These are phyloP conservation scores for Mimas tiliae DNA, from an alignment of 2,888 invertebrate species.

Conservation along the genomic window DNA sequence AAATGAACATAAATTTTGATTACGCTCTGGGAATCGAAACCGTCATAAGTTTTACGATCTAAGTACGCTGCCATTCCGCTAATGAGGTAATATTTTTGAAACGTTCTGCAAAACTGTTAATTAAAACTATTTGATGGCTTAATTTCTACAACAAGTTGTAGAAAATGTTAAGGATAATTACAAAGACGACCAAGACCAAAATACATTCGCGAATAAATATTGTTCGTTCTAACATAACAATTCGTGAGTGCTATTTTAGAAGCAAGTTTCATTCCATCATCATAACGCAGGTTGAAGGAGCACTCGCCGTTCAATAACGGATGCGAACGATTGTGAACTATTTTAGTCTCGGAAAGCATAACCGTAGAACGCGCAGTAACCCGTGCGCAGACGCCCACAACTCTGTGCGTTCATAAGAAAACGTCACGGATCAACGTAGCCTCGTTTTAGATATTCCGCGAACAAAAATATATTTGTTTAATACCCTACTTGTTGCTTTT, in stretches of 20 bases:
- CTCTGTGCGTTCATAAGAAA: slow-evolving; percentile 63
- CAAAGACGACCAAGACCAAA: neutral
- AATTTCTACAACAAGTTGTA: too few species aligned
- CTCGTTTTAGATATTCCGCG: slow-evolving; percentile 46
- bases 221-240: neutral
- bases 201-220: neutral
- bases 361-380: slow-evolving; percentile 54
- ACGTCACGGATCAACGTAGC: slow-evolving; percentile 52
- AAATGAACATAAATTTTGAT: too few species aligned
- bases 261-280: slow-evolving; percentile 33
- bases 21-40: too few species aligned
- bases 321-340: slow-evolving; percentile 77
- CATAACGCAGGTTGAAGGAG: slow-evolving; percentile 43
- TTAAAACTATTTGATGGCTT: too few species aligned
- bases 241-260: slow-evolving; percentile 15
- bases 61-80: too few species aligned
- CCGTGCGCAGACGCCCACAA: slow-evolving; percentile 49
- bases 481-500: neutral
- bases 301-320: slow-evolving; percentile 68
- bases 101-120: too few species aligned
- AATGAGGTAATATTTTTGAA: too few species aligned
- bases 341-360: slow-evolving; percentile 79
- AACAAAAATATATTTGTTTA: slow-evolving; percentile 40
- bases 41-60: too few species aligned
- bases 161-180: too few species aligned